Evolutionary conservation across 2,888 invertebrate genomes (phyloP), one percentile per base, ranked within the genome.

Genomic region (Busseola fusca): DNA sequence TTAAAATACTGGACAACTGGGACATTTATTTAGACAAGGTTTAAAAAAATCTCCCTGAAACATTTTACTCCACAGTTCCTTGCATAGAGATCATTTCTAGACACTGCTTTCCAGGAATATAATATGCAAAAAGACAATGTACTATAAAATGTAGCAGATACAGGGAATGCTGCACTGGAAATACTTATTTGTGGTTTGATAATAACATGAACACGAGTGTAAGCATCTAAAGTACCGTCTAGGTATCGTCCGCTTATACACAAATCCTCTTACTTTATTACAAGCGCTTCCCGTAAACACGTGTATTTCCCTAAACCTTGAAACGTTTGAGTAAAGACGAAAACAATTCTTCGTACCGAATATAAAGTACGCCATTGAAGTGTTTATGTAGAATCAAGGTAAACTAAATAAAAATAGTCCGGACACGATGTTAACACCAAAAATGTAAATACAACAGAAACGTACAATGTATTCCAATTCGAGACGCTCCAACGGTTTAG

Each of bases 271-370:
- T 65, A 59, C 59, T 68, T 64, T 69, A 69, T 66, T n/a, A 34
- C 57, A 30, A 58, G 21, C 40, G n/a, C n/a, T 72, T 63, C 21
- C 50, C 72, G 42, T 69, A 62, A 70, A 67, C 45, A 64, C 27
- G 45, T 68, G 58, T 65, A 27, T n/a, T 9, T 21, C n/a, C 30
- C n/a, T 14, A 59, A 40, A n/a, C 64, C 76, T 71, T 71, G 58
- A 68, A 63, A 40, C 34, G 45, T 66, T 54, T 62, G 34, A 64
- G 45, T 68, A 18, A 57, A 62, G 27, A 56, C 58, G 45, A 65
- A 76, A 80, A 79, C 68, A 69, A 57, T 57, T 48, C 45, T 30
- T 54, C 30, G 56, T 40, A 40, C 27, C 16, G 25, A 27, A 57
- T 64, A 48, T 63, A n/a, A 34, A 34, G 18, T 3, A 6, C 18